Base-by-base conservation (phyloP, 2,888 invertebrate genomes). In the Tipula vernalis region DNA sequence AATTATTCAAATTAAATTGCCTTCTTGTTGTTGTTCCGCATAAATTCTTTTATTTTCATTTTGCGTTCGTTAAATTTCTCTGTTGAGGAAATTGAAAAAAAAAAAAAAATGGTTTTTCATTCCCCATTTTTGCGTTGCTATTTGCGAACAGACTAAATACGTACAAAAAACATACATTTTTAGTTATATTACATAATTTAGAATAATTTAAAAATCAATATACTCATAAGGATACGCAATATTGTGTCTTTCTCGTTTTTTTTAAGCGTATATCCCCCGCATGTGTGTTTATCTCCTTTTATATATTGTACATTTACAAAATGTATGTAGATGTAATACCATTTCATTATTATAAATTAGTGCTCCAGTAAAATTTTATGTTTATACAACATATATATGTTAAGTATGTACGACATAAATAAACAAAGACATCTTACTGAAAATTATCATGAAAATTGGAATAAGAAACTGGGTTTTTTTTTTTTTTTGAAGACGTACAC, bases 201-300 rank as follows among this genome's bases (percentile, higher is more conserved):
- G 71, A 71, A 71, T 71, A 71, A 71, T 71, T 71, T 71, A 71
- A 71, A 71, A 71, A 71, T 71, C 71, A 71, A 71, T 71, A 71
- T 28, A 28, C 28, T 28, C 28, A 28, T 71, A 28, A 71, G 28
- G 28, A 71, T 28, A 71, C 28, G 28, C 28, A 28, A 71, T 71
- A 28, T 71, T 71, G 51, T 57, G 4, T 28, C 28, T 28, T 28
- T 28, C 28, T 28, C 28, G 28, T 28, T 28, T n/a, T 15, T n/a
- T 15, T n/a, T 57, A 44, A 57, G 15, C 12, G 51, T 5, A 57
- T 51, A 3, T 51, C 15, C 44, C 44, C 44, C 28, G 28, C 28
- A 28, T 28, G 44, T 12, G 6, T 39, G 39, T 39, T 2, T 3
- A 44, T 44, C 41, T 41, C 6, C 12, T 44, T 44, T 3, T 3